Evolutionary conservation across 2,888 invertebrate species (phyloP).

Genomic region (Meteorus cinctellus): DNA sequence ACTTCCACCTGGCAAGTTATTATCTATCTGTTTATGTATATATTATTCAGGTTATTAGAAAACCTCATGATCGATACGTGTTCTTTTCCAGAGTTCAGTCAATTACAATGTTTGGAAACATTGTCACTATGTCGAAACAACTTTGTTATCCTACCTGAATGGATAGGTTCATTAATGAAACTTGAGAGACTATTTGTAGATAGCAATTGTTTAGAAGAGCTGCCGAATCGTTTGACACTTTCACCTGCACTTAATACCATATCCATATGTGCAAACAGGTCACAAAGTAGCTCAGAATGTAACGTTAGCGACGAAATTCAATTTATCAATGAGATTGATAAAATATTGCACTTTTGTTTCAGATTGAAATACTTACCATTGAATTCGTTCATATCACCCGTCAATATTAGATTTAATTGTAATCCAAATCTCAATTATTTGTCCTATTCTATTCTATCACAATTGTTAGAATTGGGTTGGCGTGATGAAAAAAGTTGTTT

Average conservation of each 20-base stretch:
- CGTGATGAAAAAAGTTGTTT: slow-evolving; percentile 38
- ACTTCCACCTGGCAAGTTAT: slow-evolving; percentile 62
- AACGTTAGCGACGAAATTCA: not conserved
- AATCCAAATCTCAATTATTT: slow-evolving; percentile 65
- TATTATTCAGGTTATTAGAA: no score
- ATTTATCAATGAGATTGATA: slow-evolving; percentile 11
- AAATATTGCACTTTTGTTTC: slow-evolving; percentile 22
- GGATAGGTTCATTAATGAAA: slow-evolving; percentile 64
- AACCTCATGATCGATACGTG: no score
- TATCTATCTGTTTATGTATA: slow-evolving; percentile 10
- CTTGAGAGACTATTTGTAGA: slow-evolving; percentile 63
- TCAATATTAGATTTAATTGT: slow-evolving; percentile 61
- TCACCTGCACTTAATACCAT: slow-evolving; percentile 58
- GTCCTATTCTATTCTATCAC: slow-evolving; percentile 64
- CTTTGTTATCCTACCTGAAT: slow-evolving; percentile 64
- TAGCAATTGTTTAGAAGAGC: slow-evolving; percentile 62
- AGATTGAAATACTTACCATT: slow-evolving; percentile 65
- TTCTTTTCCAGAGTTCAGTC: slow-evolving; percentile 57
- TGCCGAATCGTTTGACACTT: slow-evolving; percentile 66
- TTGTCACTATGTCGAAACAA: slow-evolving; percentile 63
- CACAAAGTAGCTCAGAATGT: slow-evolving; percentile 32
- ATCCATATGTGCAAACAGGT: slow-evolving; percentile 68
- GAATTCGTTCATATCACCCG: slow-evolving; percentile 65
- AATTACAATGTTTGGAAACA: slow-evolving; percentile 59
- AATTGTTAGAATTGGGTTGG: slow-evolving; percentile 51